Percentiles rank a stretch among this genome's conserved stretches.
phyloP scores from a whole-genome alignment of 2,797 vertebrate genomes.

The Hafferia zeledoni region DNA sequence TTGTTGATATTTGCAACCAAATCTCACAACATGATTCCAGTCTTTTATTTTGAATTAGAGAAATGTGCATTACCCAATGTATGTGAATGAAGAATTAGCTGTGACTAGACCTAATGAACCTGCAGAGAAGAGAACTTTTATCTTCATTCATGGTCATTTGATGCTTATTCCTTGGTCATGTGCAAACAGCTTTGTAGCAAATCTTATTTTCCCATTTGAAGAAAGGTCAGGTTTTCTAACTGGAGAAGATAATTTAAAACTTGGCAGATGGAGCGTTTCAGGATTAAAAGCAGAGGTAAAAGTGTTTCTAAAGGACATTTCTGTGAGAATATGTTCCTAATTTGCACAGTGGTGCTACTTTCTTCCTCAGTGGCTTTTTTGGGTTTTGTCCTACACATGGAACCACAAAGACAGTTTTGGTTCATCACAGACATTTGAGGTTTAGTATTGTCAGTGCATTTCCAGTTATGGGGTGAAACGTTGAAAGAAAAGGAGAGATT shows the following conservation, averaged over 20 bases:
- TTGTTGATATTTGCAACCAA: constrained; percentile 7
- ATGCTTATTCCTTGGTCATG: constrained; percentile 3
- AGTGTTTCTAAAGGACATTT: neutral
- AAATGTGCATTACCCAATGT: constrained; percentile 31
- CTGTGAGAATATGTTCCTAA: constrained; percentile 12
- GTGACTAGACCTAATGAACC: constrained; percentile 31
- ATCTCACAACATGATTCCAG: constrained; percentile 14
- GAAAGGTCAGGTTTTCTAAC: neutral
- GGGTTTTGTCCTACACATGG: constrained; percentile 11
- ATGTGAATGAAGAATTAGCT: constrained; percentile 33
- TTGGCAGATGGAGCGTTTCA: neutral
- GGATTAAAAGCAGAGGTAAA: constrained; percentile 13
- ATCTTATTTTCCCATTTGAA: neutral
- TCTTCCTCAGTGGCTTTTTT: constrained; percentile 31
- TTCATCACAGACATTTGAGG: neutral
- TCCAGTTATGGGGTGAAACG: neutral
- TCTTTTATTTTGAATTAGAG: constrained; percentile 46
- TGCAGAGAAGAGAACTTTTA: constrained; percentile 30
- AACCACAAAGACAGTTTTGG: neutral
- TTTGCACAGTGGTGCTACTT: constrained; percentile 68
- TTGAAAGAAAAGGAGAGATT: neutral
- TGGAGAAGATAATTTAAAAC: neutral
- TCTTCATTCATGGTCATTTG: neutral
- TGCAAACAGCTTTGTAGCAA: neutral
- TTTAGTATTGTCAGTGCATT: neutral